Base-by-base conservation (phyloP, 2,113 vertebrate species). In the Myodes glareolus region DNA sequence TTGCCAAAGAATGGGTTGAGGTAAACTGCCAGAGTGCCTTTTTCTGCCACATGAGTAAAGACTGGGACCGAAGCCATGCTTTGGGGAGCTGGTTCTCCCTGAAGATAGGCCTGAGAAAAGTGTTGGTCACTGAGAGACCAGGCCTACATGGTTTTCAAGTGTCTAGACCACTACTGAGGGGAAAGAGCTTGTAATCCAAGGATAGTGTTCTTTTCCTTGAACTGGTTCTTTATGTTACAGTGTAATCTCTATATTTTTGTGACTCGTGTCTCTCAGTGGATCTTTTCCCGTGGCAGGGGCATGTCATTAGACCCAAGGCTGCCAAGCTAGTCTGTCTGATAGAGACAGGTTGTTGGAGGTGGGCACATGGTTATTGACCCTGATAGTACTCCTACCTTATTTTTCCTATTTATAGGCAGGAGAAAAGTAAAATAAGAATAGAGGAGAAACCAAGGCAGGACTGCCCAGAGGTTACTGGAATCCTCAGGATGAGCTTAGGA, bases 1-100 rank as follows among this genome's bases (percentile, higher is more conserved):
- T 96, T 91, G 31, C 91, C 61, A 97, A 85, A 96, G 94, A 95
- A 91, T 55, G 50, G 68, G 63, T 92, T 94, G 88, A 93, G 47
- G 75, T 86, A 90, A 93, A 90, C 42, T 91, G 73, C 73, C 52
- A 61, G 92, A 87, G 52, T 96, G 94, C 36, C 58, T 88, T 72
- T 84, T 95, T 90, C 84, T 94, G 92, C 45, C 77, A 61, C 65
- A 61, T 68, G 68, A 88, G 70, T 39, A 91, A 94, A 96, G 85
- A 72, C 70, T 61, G n/a, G 55, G 47, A 58, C 27, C 2, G 2
- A 94, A n/a, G 70, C 88, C 88, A 13, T 95, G 95, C 88, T 94
- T 75, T 63, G 58, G 52, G 52, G 55, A 80, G 78, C 16, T 42
- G 73, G 47, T 73, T 33, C 42, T 72, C 45, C 52, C 36, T 94